Percentiles rank a stretch among this genome's conserved stretches.
These are phyloP conservation scores for Parnassius smintheus DNA, from an alignment of 2,888 invertebrate species.

Conservation along the genomic window DNA sequence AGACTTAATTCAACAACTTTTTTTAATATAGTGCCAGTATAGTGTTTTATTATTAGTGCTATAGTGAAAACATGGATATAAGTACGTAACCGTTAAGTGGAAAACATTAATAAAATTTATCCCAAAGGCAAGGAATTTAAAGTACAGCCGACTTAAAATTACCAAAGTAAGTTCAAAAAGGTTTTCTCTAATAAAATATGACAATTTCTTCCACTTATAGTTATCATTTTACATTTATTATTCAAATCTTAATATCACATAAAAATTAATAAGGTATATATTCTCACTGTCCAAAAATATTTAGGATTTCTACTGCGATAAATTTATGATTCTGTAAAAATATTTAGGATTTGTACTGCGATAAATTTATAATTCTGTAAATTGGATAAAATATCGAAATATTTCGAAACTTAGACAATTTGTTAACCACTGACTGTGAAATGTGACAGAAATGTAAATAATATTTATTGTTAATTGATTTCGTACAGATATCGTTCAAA, in stretches of 20 bases:
- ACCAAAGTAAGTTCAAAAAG: slow-evolving; percentile 42
- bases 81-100: slow-evolving; percentile 48
- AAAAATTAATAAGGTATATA: no score
- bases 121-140: slow-evolving; percentile 36
- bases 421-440: not conserved
- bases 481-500: not conserved
- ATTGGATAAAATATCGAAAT: no score
- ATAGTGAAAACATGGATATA: slow-evolving; percentile 46
- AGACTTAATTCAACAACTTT: slow-evolving; percentile 31
- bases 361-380: no score
- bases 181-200: not conserved
- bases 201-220: no score
- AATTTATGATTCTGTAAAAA: no score
- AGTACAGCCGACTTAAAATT: slow-evolving; percentile 36
- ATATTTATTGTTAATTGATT: slow-evolving; percentile 27
- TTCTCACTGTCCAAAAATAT: no score
- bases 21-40: slow-evolving; percentile 33
- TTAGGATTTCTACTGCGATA: no score
- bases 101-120: slow-evolving; percentile 43
- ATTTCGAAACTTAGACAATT: no score
- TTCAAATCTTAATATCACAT: no score
- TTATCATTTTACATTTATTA: no score
- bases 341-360: no score
- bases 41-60: slow-evolving; percentile 47
- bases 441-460: slow-evolving; percentile 6